Percentiles rank a stretch among this genome's conserved stretches.
Evolutionary conservation across 2,113 vertebrate species (phyloP).

Genomic region (Phycodurus eques): DNA sequence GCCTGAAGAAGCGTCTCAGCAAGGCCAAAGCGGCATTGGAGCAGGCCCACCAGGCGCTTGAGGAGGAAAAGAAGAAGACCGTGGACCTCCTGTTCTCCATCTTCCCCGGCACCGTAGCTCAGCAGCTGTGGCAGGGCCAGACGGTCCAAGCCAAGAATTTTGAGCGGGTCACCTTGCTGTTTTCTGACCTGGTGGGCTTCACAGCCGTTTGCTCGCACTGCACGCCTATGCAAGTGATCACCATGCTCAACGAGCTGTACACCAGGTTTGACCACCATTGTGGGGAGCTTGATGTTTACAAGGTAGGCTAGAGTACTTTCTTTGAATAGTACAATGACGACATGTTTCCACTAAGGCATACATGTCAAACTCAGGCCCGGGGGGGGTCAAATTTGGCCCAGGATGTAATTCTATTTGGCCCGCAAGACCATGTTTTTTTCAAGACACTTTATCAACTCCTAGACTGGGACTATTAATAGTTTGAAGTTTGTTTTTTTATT

Average conservation of each 20-base stretch:
- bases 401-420: too few relatives aligned
- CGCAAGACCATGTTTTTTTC: too few relatives aligned
- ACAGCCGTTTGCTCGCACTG: constrained; percentile 93
- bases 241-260: constrained; percentile 95
- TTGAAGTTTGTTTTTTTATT: too few relatives aligned
- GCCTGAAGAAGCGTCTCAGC: constrained; percentile 92
- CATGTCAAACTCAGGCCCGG: too few relatives aligned
- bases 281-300: constrained; percentile 94
- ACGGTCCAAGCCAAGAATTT: constrained; percentile 95
- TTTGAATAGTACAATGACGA: not conserved
- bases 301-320: constrained; percentile 75
- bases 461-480: too few relatives aligned
- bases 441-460: too few relatives aligned
- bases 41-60: constrained; percentile 88
- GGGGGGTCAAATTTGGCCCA: too few relatives aligned
- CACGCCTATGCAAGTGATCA: constrained; percentile 96
- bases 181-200: constrained; percentile 98
- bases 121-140: constrained; percentile 95
- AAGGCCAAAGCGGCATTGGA: constrained; percentile 94
- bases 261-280: constrained; percentile 94
- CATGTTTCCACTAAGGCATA: not conserved
- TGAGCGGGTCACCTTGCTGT: constrained; percentile 90
- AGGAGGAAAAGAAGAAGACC: constrained; percentile 95
- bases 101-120: constrained; percentile 91
- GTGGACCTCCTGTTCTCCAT: constrained; percentile 95